Evolutionary conservation across 1,140 invertebrate genomes (phyloP), one percentile per base, ranked within the genome.

Genomic region (Orchesella cincta): DNA sequence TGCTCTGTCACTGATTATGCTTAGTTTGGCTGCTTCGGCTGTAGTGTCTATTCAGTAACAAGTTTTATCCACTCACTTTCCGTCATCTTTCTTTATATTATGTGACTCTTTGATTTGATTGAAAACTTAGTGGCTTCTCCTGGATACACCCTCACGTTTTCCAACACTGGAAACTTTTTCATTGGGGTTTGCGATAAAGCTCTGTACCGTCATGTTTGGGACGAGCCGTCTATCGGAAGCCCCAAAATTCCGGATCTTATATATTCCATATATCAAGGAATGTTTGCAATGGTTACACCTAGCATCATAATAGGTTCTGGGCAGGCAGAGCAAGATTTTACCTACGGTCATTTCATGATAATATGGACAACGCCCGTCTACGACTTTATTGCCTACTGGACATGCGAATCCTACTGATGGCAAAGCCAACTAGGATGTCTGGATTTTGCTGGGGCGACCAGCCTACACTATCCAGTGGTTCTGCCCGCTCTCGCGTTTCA

Each of bases 201-300:
- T 39, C 26, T 73, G 2, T 51, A 23, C 16, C 46, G 36, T 23
- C 18, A 51, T 46, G 71, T 73, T 23, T 18, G 28, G 23, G 62
- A 33, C 14, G 31, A 67, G 8, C 71, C 71, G 14, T 36, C 71
- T 14, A 34, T 23, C 16, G 71, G 2, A 28, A 51, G 23, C 26
- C 35, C n/a, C 1, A 3, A 36, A n/a, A 46, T 73, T 5, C 71
- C 71, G n/a, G 71, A 51, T 26, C 36, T 46, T 12, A n/a, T 73
- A n/a, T 73, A 39, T 23, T 36, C 39, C 71, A 36, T 73, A 5
- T 73, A 73, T 28, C 71, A 73, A 39, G 71, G 33, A 2, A 73
- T 73, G 71, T 73, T 73, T 73, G 71, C 71, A 36, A 29, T 51
- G 2, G 39, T 73, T 16, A 73, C 71, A 5, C 71, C 71, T n/a